phyloP scores from a whole-genome alignment of 2,888 invertebrate genomes.

The Corbicula japonica region DNA sequence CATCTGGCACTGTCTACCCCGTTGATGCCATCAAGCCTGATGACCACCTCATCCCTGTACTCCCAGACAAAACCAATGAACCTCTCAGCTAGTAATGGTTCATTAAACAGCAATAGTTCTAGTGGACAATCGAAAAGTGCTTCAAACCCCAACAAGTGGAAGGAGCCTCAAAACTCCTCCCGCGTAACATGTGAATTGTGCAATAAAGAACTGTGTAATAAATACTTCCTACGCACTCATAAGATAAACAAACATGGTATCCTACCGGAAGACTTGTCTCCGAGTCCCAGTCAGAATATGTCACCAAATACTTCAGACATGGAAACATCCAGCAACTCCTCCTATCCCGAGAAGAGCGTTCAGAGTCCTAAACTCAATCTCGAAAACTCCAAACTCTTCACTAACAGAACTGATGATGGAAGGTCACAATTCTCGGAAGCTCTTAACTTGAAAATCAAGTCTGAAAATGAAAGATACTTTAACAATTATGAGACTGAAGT shows the following conservation, averaged over 20 bases:
- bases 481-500: conserved; percentile 74
- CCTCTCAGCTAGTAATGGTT: conserved; percentile 43
- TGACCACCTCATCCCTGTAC: conserved; percentile 36
- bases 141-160: conserved; percentile 83
- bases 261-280: conserved; percentile 79
- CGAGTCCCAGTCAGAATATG: conserved; percentile 71
- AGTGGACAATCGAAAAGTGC: conserved; percentile 63
- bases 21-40: conserved; percentile 59
- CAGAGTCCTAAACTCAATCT: conserved; percentile 72
- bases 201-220: conserved; percentile 86
- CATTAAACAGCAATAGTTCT: conserved; percentile 33
- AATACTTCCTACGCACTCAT: conserved; percentile 86
- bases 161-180: conserved; percentile 83
- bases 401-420: conserved; percentile 55
- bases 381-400: conserved; percentile 68
- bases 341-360: conserved; percentile 72
- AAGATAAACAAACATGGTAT: conserved; percentile 86
- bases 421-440: conserved; percentile 57
- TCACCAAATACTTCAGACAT: conserved; percentile 79
- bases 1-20: conserved; percentile 62
- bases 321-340: conserved; percentile 81
- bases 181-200: conserved; percentile 85
- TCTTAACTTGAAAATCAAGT: conserved; percentile 68
- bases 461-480: conserved; percentile 68
- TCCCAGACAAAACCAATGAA: conserved; percentile 63